Percentiles rank a stretch among this genome's conserved stretches.
phyloP scores from a whole-genome alignment of 1,140 invertebrate genomes.

The Saccostrea cuccullata region DNA sequence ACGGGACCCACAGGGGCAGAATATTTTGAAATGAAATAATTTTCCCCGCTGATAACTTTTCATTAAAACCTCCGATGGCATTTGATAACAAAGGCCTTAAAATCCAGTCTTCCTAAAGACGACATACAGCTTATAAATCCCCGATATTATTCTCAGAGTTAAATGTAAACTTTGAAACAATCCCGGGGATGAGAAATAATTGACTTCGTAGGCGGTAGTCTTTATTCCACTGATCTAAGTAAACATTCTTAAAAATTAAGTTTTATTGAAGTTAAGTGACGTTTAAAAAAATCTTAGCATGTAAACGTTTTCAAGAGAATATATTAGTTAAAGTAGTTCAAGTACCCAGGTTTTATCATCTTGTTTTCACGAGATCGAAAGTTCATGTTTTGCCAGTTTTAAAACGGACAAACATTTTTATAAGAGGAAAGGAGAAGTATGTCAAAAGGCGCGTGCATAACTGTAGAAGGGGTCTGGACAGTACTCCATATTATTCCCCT shows the following conservation, averaged over 20 bases:
- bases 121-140: not conserved
- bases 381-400: too few relatives aligned
- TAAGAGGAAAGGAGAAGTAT: too few relatives aligned
- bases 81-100: not conserved
- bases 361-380: too few relatives aligned
- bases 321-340: too few relatives aligned
- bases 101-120: not conserved
- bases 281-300: too few relatives aligned
- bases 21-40: not conserved
- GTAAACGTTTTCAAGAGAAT: too few relatives aligned
- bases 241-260: not conserved
- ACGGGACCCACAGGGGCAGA: not conserved
- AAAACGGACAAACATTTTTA: too few relatives aligned
- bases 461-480: too few relatives aligned
- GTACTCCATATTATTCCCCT: too few relatives aligned
- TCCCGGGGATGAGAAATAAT: not conserved
- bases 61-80: not conserved
- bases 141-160: not conserved
- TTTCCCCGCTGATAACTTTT: not conserved
- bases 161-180: conserved; percentile 5
- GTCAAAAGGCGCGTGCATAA: too few relatives aligned
- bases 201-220: not conserved
- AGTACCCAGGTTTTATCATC: too few relatives aligned
- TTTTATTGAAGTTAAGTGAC: too few relatives aligned
- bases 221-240: not conserved